Conservation (phyloP, 2,113 vertebrate genomes). For the Uropsilus gracilis region DNA sequence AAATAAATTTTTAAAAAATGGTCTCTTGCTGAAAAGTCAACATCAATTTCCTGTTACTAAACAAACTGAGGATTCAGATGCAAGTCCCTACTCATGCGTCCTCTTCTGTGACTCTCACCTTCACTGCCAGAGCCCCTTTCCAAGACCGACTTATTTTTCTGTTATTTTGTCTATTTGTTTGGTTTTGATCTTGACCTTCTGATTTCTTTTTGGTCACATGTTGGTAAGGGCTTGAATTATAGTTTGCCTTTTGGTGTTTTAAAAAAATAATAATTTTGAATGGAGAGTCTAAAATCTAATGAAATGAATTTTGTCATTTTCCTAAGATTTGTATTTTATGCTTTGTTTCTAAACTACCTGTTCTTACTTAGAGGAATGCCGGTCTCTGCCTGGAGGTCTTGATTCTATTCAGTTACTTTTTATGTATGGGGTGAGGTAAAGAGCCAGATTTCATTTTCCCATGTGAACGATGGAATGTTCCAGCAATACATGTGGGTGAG, state of each 20-base stretch:
- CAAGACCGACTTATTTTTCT: background rate
- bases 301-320: background rate
- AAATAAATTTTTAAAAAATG: too few relatives aligned
- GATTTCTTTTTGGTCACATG: too few relatives aligned
- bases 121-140: too few relatives aligned
- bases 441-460: background rate
- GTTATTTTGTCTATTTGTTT: background rate
- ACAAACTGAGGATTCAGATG: background rate
- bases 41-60: background rate
- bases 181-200: background rate
- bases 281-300: background rate
- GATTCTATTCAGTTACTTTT: background rate
- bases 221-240: background rate
- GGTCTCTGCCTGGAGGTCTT: background rate
- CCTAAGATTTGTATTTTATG: background rate
- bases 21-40: background rate
- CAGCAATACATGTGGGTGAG: background rate
- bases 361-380: background rate
- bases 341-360: background rate
- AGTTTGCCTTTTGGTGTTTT: background rate
- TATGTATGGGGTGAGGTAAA: background rate
- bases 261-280: background rate
- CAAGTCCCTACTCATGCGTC: background rate
- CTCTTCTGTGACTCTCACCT: background rate
- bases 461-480: fast-evolving